Conservation (phyloP, 2,888 invertebrate genomes). For the Chirona hameri region DNA sequence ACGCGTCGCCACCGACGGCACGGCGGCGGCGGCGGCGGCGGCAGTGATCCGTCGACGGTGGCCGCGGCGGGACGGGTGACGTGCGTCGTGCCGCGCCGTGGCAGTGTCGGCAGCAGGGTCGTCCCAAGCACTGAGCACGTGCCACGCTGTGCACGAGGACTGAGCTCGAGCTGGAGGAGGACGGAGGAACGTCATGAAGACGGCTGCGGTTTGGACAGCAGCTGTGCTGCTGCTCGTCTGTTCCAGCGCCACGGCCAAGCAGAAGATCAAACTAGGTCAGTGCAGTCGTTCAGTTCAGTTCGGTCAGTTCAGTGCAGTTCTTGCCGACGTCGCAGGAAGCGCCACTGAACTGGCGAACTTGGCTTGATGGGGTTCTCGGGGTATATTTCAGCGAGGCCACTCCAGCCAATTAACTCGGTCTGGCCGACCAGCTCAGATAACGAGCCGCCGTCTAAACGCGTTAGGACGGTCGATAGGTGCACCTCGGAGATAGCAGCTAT, state of each 20-base stretch:
- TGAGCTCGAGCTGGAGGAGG: background rate
- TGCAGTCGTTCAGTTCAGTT: background rate
- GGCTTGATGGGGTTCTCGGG: no score
- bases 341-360: no score
- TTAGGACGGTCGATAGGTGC: no score
- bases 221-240: background rate
- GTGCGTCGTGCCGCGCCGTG: background rate
- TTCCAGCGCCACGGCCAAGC: background rate
- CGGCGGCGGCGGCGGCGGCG: background rate
- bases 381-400: no score
- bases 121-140: background rate
- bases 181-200: background rate
- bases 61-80: background rate
- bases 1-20: background rate
- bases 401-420: no score
- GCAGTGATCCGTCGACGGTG: background rate
- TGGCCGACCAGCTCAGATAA: no score
- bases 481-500: no score
- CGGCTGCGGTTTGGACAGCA: background rate
- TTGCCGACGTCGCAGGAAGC: no score
- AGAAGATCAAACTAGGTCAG: slow-evolving; percentile 2
- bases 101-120: background rate
- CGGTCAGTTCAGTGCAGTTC: no score
- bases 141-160: background rate
- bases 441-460: no score